Evolutionary conservation across 37 sponge, comb jelly and placozoan genomes (phyloP), one percentile per base, ranked within the genome.

Genomic region (Aplysina aerophoba): DNA sequence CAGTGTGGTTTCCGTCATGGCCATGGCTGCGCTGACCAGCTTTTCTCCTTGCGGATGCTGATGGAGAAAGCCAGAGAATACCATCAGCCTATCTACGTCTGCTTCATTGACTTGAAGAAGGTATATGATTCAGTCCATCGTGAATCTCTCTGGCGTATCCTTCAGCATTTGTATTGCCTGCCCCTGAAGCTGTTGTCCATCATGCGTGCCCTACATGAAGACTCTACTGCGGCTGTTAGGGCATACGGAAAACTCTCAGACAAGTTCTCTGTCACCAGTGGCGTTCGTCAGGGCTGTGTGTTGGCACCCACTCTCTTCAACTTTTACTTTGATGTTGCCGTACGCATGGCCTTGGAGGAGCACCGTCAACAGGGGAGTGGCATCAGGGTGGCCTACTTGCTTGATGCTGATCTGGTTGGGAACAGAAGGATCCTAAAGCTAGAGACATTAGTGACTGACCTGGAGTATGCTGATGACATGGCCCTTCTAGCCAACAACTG

Each of bases 401-500:
- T 14, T 22, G 69, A 22, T 25, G 69, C 27, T 14, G n/a, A 25
- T 16, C 69, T 67, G 13, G 69, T 67, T 21, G 69, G 69, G 27
- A 67, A 67, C 27, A 21, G 69, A 14, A 67, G 69, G n/a, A n/a
- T n/a, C n/a, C 28, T 67, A 16, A 24, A 22, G 15, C 13, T 14
- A 14, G 28, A n/a, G 69, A 22, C 27, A 25, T 24, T 67, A 13
- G 28, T 67, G 13, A 25, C 69, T 67, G 69, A 67, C 27, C 69
- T 67, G 19, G 69, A 67, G 69, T 67, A 67, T 67, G 69, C 69
- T 27, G 69, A 67, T 22, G 69, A 67, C 69, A 67, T 67, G 69
- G 28, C 69, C 69, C 14, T 67, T 14, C 13, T 67, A n/a, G 69
- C 69, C n/a, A 27, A 16, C 69, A 25, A 21, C 22, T 67, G 69